Evolutionary conservation across 2,797 vertebrate genomes (phyloP).

Genomic region (Pipistrellus nathusii): DNA sequence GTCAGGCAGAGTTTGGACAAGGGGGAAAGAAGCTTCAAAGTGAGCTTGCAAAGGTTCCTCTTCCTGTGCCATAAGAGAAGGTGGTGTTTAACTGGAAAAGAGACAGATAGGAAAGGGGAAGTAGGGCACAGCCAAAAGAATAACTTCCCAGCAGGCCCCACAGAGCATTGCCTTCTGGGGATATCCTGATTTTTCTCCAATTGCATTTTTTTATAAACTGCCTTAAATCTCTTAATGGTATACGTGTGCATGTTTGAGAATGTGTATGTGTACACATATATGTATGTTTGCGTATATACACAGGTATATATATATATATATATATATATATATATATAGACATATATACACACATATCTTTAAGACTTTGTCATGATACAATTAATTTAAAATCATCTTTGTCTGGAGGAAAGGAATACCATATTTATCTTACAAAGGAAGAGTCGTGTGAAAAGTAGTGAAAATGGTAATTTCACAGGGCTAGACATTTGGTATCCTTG

Average conservation of each 20-base stretch:
- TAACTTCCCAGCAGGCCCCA: not conserved
- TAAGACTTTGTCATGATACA: conserved; percentile 38
- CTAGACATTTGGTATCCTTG: conserved; percentile 6
- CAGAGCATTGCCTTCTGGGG: not conserved
- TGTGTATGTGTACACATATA: not conserved
- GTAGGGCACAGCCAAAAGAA: not conserved
- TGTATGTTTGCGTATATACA: not conserved
- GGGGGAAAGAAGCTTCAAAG: not conserved
- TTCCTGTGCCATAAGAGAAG: conserved; percentile 1
- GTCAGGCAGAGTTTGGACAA: not conserved
- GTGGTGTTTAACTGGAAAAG: not conserved
- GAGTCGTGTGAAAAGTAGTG: conserved; percentile 28
- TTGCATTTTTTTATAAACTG: conserved; percentile 34
- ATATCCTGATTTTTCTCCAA: not conserved
- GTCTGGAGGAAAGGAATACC: not conserved
- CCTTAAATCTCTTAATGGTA: conserved; percentile 19
- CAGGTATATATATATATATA: too few relatives aligned
- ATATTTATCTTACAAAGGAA: conserved; percentile 35
- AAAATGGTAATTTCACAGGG: not conserved
- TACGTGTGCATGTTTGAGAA: not conserved
- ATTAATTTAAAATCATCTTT: conserved; percentile 48
- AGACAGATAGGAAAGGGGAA: not conserved
- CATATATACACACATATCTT: not conserved
- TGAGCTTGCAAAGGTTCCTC: not conserved
- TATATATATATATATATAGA: too few relatives aligned